Base-by-base conservation (phyloP, 2,888 invertebrate species). In the Scaptomyza caliginosa region DNA sequence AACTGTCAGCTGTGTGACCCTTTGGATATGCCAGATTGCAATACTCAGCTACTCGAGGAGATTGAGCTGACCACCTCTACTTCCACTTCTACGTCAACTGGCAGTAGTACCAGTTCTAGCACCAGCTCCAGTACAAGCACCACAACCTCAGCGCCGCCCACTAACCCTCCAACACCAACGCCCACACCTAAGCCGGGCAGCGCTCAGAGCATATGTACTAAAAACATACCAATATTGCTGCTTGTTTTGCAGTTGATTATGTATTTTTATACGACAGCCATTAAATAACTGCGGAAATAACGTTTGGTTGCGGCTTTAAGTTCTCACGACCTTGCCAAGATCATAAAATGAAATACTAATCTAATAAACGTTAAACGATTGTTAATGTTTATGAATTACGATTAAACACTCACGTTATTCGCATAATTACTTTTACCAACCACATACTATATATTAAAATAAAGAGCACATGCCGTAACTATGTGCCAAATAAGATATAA, bases 1-100 rank as follows among this genome's bases (percentile, higher is more conserved):
- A 72, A 78, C 17, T 79, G 79, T 8, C 55, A 73, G 11, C 69
- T 85, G 13, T 82, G 79, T 17, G 83, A 80, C 57, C 83, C 79
- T 0, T 26, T 49, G 3, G 65, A 72, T 17, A 42, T 60, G 1
- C 2, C 38, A 0, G 40, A 54, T 5, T 82, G 79, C 51, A 80
- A 80, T 45, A 10, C 50, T 50, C 76, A 65, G 34, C 19, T 45
- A 13, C 4, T 79, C 0, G 46, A 34, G 16, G 71, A 28, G 7
- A 16, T 1, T 6, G 19, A n/a, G 7, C 34, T n/a, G 8, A 54
- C 52, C 0, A 74, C 40, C 0, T 48, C 72, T 2, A 70, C 21
- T 1, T 52, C 68, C 1, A 68, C 24, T 1, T 46, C 68, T 0
- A 69, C 13, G 0, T 36, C 60, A 1, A 28, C 30, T 1, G 56